A percentile compares a stretch with the other conserved stretches of the same genome.
These are phyloP conservation scores for Gastracanthus pulcherrimus DNA, from an alignment of 2,888 invertebrate species.

Conservation along the genomic window DNA sequence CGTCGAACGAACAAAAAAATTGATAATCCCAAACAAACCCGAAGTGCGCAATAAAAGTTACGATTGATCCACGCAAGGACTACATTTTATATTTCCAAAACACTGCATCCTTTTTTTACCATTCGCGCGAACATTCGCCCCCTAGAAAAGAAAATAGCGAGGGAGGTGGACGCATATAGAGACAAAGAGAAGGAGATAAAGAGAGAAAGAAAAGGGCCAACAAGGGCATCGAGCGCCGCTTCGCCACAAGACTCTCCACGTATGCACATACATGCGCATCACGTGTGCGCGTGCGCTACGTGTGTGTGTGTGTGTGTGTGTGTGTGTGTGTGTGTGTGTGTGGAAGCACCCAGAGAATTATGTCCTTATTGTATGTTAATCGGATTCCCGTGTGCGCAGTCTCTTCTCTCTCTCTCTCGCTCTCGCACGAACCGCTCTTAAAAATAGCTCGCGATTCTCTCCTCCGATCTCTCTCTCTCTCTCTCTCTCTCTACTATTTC, in stretches of 20 bases:
- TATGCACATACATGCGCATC: background rate
- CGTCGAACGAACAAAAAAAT: too few species aligned
- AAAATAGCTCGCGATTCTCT: conserved; percentile 68
- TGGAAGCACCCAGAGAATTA: conserved; percentile 71
- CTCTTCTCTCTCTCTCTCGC: background rate
- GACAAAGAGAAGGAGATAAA: conserved; percentile 54
- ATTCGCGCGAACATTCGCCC: too few species aligned
- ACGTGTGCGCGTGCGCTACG: background rate
- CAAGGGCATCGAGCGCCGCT: conserved; percentile 59
- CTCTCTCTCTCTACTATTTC: conserved; percentile 37
- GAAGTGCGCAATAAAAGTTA: too few species aligned
- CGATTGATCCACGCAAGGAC: background rate
- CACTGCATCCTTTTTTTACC: background rate
- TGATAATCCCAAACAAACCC: too few species aligned
- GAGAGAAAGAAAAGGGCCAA: conserved; percentile 62
- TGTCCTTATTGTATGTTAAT: conserved; percentile 76
- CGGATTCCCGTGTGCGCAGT: conserved; percentile 62
- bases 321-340: background rate
- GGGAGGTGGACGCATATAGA: background rate
- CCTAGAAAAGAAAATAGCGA: background rate
- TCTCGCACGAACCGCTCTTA: conserved; percentile 41
- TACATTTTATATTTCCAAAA: background rate
- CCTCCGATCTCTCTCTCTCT: conserved; percentile 54
- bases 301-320: background rate
- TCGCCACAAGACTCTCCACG: background rate